phyloP scores from a whole-genome alignment of 2,797 vertebrate species.

The Sebastes taczanowskii region DNA sequence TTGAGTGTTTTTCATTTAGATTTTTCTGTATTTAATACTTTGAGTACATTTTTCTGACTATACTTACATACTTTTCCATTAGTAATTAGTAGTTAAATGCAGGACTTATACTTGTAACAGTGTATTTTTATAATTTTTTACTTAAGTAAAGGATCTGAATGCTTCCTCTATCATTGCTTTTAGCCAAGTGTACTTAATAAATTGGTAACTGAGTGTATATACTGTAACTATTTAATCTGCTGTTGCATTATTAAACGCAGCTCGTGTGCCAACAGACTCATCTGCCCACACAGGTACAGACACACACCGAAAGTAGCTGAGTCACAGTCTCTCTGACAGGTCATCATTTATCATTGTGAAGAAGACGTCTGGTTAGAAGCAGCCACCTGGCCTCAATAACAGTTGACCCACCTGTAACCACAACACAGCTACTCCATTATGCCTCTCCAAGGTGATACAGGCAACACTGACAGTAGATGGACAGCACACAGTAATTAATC shows the following conservation, averaged over 20 bases:
- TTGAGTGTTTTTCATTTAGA: no score
- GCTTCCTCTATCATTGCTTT: background rate
- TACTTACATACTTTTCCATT: no score
- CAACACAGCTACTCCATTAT: slow-evolving; percentile 64
- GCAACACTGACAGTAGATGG: slow-evolving; percentile 44
- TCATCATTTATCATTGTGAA: slow-evolving; percentile 45
- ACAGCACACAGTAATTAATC: slow-evolving; percentile 52
- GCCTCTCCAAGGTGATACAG: slow-evolving; percentile 25
- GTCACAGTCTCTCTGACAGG: slow-evolving; percentile 54
- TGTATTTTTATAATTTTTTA: no score
- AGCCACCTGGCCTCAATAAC: slow-evolving; percentile 68
- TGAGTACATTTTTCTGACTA: no score
- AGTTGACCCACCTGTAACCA: slow-evolving; percentile 61
- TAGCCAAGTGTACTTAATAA: background rate
- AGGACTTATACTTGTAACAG: no score
- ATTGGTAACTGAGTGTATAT: background rate
- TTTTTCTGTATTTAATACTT: no score
- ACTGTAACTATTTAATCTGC: background rate
- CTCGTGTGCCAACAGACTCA: background rate
- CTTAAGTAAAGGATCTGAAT: no score
- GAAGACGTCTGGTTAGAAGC: background rate
- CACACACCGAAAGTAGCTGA: slow-evolving; percentile 44
- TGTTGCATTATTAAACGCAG: background rate
- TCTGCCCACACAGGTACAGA: slow-evolving; percentile 20
- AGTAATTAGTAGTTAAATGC: no score